These are phyloP conservation scores for Eilema griseolum DNA, from an alignment of 2,888 invertebrate species.

Conservation along the genomic window DNA sequence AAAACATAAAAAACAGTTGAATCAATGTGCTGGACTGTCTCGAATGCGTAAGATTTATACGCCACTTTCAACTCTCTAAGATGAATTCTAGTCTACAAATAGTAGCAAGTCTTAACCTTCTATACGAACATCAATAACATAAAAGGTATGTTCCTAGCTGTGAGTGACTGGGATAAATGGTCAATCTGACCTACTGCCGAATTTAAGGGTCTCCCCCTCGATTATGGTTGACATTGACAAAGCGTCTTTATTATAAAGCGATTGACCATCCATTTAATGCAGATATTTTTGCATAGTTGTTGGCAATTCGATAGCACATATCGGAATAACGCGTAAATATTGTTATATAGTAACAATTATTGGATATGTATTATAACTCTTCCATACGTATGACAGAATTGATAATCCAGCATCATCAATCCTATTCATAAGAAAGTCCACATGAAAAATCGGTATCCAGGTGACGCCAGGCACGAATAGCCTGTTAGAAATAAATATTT, in stretches of 20 bases:
- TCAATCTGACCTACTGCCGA: conserved; percentile 20
- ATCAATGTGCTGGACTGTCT: neutral
- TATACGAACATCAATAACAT: conserved; percentile 12
- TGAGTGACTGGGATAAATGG: conserved; percentile 35
- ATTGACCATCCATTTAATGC: conserved; percentile 24
- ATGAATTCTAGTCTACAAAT: neutral
- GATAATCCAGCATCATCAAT: too few relatives aligned
- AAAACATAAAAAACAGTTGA: conserved; percentile 20
- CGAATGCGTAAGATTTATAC: neutral
- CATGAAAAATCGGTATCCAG: too few relatives aligned
- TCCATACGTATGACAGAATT: too few relatives aligned
- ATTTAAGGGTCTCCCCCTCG: conserved; percentile 24
- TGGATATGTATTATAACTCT: too few relatives aligned
- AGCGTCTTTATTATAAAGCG: conserved; percentile 24
- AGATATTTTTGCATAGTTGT: conserved; percentile 3
- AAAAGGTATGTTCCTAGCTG: conserved; percentile 11
- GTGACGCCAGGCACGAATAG: too few relatives aligned
- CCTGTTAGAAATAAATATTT: too few relatives aligned
- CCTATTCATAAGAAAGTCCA: too few relatives aligned
- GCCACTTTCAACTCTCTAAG: neutral
- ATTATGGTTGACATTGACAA: conserved; percentile 33
- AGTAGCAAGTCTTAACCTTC: neutral
- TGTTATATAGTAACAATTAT: too few relatives aligned
- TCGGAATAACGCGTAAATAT: too few relatives aligned
- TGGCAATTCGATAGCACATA: too few relatives aligned